A percentile compares a stretch with the other conserved stretches of the same genome.
Evolutionary conservation across 2,113 vertebrate genomes (phyloP).

Genomic region (Malurus elegans): DNA sequence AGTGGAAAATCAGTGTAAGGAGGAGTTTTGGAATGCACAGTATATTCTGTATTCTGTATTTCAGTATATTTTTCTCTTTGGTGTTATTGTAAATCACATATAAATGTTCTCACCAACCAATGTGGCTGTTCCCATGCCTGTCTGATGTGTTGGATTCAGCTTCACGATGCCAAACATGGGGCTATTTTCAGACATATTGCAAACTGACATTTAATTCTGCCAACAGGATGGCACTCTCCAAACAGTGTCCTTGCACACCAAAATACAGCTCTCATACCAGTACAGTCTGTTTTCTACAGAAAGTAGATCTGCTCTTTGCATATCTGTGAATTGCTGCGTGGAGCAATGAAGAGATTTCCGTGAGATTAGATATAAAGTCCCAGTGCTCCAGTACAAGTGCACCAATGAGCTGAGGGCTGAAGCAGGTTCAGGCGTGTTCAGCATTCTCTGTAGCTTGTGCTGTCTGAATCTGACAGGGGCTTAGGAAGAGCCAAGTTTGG

Average conservation of each 20-base stretch:
- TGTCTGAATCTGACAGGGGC: background rate
- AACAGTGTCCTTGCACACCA: background rate
- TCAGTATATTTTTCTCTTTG: background rate
- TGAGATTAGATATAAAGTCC: background rate
- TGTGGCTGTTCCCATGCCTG: background rate
- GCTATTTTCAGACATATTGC: background rate
- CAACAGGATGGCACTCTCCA: background rate
- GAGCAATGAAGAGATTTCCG: background rate
- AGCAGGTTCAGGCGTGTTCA: background rate
- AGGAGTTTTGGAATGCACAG: background rate
- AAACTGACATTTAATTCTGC: background rate
- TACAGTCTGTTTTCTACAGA: background rate
- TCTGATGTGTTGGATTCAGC: background rate
- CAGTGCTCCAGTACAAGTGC: fast-evolving
- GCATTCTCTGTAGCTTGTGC: background rate
- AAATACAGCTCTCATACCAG: background rate
- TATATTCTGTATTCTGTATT: background rate
- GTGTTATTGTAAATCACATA: background rate
- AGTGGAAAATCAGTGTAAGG: conserved; percentile 86
- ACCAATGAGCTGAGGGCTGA: background rate
- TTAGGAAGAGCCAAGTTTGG: background rate
- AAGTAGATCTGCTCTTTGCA: background rate
- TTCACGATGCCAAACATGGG: background rate
- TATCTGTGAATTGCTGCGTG: background rate
- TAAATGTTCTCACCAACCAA: background rate